A percentile compares a stretch with the other conserved stretches of the same genome.
These are phyloP conservation scores for Percopsis transmontana DNA, from an alignment of 2,113 vertebrate species.

Conservation along the genomic window DNA sequence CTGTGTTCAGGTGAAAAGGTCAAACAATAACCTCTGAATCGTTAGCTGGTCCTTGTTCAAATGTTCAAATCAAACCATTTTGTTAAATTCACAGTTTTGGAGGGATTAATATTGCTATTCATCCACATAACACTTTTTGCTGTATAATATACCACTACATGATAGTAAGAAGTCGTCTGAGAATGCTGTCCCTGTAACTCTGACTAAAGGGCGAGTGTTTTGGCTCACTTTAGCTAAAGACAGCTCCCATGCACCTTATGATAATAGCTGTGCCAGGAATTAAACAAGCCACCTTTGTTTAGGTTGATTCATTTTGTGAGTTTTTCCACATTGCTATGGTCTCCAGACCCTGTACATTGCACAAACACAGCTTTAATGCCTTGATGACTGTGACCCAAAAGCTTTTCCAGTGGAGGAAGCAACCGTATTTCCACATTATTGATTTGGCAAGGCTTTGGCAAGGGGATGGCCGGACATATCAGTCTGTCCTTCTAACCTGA, in stretches of 20 bases:
- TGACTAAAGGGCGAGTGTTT: background rate
- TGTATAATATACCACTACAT: no score
- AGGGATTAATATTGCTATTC: no score
- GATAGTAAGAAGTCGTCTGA: no score
- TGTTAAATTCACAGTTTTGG: background rate
- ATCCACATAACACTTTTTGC: no score
- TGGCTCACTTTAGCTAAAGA: slow-evolving; percentile 23
- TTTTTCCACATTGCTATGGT: no score
- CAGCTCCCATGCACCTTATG: slow-evolving; percentile 11
- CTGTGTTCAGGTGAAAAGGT: slow-evolving; percentile 18
- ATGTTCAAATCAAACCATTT: background rate
- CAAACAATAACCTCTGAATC: slow-evolving; percentile 7
- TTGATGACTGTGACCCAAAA: no score
- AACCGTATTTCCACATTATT: slow-evolving; percentile 50
- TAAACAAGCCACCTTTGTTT: no score
- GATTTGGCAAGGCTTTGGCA: slow-evolving; percentile 6
- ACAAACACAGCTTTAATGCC: no score
- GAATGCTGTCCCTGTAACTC: no score
- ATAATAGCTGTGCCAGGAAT: slow-evolving; percentile 28
- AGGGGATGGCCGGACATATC: background rate
- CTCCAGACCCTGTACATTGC: no score
- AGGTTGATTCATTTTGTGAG: no score
- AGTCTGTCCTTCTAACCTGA: background rate
- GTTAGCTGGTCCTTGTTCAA: background rate
- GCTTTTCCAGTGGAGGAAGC: slow-evolving; percentile 30